phyloP scores from a whole-genome alignment of 2,113 vertebrate species.

The Elephas maximus region DNA sequence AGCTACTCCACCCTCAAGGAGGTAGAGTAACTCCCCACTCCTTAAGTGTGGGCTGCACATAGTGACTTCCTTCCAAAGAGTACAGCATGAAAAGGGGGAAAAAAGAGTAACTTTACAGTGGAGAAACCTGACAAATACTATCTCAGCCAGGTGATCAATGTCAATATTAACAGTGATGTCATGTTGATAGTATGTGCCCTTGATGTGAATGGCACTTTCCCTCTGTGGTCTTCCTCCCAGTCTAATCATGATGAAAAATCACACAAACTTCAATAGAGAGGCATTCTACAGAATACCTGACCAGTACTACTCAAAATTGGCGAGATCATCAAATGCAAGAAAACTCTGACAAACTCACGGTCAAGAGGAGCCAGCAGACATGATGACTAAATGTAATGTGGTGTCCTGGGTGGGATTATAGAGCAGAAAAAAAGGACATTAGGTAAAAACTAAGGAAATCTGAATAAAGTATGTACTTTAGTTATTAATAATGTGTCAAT shows the following conservation, averaged over 20 bases:
- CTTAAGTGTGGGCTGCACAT: background rate
- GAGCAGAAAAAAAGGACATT: background rate
- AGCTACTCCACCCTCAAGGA: conserved; percentile 16
- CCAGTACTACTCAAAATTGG: background rate
- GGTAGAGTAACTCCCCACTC: conserved; percentile 10
- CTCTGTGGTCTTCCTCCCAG: background rate
- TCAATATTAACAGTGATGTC: background rate
- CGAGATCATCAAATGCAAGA: conserved; percentile 31
- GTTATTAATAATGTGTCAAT: background rate
- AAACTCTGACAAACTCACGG: conserved; percentile 17
- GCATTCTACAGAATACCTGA: conserved; percentile 26
- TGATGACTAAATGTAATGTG: background rate
- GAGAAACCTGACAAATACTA: conserved; percentile 35
- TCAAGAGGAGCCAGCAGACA: background rate
- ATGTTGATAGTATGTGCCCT: background rate
- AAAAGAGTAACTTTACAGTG: background rate
- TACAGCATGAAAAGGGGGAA: background rate
- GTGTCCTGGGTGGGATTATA: background rate
- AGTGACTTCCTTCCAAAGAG: conserved; percentile 14
- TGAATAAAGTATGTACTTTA: background rate
- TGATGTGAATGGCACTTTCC: background rate
- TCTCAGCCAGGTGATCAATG: background rate
- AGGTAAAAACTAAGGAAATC: conserved; percentile 46
- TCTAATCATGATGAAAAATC: background rate
- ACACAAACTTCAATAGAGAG: background rate